Percentiles rank a stretch among this genome's conserved stretches.
These are phyloP conservation scores for Nerophis ophidion DNA, from an alignment of 2,113 vertebrate species.

Conservation along the genomic window DNA sequence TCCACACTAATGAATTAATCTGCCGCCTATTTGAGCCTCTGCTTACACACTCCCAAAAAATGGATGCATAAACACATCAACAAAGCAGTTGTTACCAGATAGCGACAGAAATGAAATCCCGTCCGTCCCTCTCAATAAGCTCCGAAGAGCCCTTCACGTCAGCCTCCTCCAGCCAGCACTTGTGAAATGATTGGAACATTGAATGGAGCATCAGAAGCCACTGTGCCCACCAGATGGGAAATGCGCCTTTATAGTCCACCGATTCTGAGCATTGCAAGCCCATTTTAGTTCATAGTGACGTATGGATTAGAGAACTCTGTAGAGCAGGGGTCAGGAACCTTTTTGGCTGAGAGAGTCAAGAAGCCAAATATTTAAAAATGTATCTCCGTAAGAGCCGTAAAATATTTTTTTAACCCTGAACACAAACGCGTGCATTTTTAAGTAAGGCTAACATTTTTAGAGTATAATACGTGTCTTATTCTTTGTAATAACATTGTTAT, in stretches of 20 bases:
- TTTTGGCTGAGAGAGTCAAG: too few species aligned
- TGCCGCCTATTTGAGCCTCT: conserved; percentile 6
- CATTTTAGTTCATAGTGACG: conserved; percentile 24
- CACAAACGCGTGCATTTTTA: too few species aligned
- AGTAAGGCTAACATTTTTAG: too few species aligned
- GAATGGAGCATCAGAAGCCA: conserved; percentile 46
- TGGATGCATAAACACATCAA: conserved; percentile 15
- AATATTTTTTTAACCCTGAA: too few species aligned
- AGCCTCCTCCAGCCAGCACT: conserved; percentile 41
- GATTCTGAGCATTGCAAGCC: conserved; percentile 13
- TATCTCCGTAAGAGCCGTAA: too few species aligned
- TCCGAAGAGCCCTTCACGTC: conserved; percentile 36
- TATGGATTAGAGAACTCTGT: neutral
- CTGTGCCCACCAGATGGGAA: conserved; percentile 33
- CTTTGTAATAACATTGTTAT: too few species aligned
- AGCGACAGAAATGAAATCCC: conserved; percentile 32
- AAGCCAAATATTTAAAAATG: too few species aligned
- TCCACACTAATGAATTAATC: conserved; percentile 21
- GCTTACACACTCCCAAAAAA: neutral
- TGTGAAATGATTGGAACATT: conserved; percentile 49
- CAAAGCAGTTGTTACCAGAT: conserved; percentile 12
- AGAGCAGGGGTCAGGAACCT: too few species aligned
- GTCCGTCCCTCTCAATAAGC: conserved; percentile 40
- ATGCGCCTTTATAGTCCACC: conserved; percentile 29
- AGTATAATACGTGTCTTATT: too few species aligned